phyloP scores from a whole-genome alignment of 2,888 invertebrate species.

The Clivina fossor region DNA sequence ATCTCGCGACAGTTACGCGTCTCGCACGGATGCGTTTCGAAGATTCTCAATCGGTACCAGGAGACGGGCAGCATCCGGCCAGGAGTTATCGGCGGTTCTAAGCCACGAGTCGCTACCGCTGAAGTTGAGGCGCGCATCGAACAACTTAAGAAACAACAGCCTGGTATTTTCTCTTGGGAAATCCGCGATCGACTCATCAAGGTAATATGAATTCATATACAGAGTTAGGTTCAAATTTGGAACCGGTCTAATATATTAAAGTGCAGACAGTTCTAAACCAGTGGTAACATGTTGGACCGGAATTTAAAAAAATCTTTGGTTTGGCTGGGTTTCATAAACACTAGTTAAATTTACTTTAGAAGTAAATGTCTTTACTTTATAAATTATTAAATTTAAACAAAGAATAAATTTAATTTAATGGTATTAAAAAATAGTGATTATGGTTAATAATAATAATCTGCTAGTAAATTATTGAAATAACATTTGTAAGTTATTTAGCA shows the following conservation, averaged over 20 bases:
- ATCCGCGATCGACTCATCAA: constrained; percentile 91
- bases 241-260: too few relatives aligned
- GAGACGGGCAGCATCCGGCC: constrained; percentile 95
- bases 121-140: constrained; percentile 92
- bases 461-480: too few relatives aligned
- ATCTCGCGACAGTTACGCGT: constrained; percentile 93
- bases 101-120: constrained; percentile 90
- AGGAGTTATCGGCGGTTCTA: constrained; percentile 92
- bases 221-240: not conserved
- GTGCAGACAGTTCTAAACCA: too few relatives aligned
- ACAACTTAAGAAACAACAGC: constrained; percentile 88
- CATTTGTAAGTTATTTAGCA: too few relatives aligned
- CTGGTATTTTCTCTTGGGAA: constrained; percentile 94
- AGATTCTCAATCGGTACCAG: constrained; percentile 92
- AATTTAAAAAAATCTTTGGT: too few relatives aligned
- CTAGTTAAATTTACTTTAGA: not conserved
- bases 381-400: not conserved
- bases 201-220: constrained; percentile 55
- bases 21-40: constrained; percentile 97
- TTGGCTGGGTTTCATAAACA: too few relatives aligned
- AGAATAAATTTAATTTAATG: not conserved
- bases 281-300: too few relatives aligned
- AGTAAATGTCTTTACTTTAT: not conserved
- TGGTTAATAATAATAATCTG: too few relatives aligned
- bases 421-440: too few relatives aligned